Percentiles rank a stretch among this genome's conserved stretches.
phyloP scores from a whole-genome alignment of 2,888 invertebrate genomes.

The Diachrysia chrysitis region DNA sequence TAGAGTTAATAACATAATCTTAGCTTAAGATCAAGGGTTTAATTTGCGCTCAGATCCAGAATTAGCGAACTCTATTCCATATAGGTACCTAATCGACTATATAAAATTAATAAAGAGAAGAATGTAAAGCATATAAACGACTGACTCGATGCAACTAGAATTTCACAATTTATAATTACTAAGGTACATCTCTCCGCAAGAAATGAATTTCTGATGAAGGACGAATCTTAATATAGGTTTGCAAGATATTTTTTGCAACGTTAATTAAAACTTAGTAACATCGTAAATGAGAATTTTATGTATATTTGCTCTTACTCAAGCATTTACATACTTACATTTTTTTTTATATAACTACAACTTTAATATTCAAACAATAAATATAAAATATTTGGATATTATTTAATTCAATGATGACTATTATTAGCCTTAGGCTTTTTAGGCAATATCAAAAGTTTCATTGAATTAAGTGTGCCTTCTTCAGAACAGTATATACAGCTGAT shows the following conservation, averaged over 20 bases:
- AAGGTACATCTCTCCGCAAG: background rate
- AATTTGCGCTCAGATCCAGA: no score
- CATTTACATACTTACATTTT: background rate
- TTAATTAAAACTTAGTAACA: conserved; percentile 38
- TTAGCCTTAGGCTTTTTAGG: background rate
- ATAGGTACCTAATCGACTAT: no score
- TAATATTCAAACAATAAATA: background rate
- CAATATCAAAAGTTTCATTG: background rate
- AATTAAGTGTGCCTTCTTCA: background rate
- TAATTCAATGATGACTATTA: no score
- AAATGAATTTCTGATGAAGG: background rate
- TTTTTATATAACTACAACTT: background rate
- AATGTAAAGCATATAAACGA: background rate
- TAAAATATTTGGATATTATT: background rate
- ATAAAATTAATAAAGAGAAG: no score
- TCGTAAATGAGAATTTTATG: conserved; percentile 33
- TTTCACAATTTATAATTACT: background rate
- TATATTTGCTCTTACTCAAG: conserved; percentile 25
- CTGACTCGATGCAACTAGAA: background rate
- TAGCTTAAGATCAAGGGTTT: no score
- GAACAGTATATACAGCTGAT: background rate
- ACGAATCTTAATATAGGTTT: conserved; percentile 18
- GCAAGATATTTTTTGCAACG: conserved; percentile 26
- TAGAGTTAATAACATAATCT: background rate
- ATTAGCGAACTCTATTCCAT: no score